Base-by-base conservation (phyloP, 2,888 invertebrate genomes). In the Girardia tigrina region DNA sequence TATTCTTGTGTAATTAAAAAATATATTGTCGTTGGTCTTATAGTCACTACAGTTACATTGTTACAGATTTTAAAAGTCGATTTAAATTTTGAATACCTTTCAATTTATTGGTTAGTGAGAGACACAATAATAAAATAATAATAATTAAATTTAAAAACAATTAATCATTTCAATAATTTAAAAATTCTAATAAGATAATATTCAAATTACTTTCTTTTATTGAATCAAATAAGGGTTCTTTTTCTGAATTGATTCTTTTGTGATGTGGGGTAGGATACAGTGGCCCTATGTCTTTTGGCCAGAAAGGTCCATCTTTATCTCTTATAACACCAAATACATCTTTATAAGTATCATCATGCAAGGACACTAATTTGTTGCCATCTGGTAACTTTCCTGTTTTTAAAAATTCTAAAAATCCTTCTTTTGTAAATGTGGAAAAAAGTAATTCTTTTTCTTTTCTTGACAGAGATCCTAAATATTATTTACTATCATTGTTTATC, bases 261-360 rank as follows among this genome's bases (percentile, higher is more conserved):
- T 81, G 81, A 36, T 79, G 78, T 0, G 83, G 83, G 0, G 82
- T 79, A 0, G 83, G 80, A 78, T 80, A 81, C 16, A 82, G 77
- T 0, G 83, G 83, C 1, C 81, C 80, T 77, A 79, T 80, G 71
- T 83, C 83, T 16, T 78, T 77, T 0, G 83, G 83, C 83, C 83
- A 83, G 78, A 83, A 83, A 0, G 83, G 83, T 27, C 83, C 83
- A 75, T 82, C 79, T 36, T 79, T 78, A 77, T 80, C 80, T 6
- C 82, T 78, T 20, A 81, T 72, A 28, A 83, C 80, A 27, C 83
- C 83, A 77, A 80, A 81, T 75, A 80, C 80, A 78, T 83, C 83
- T 36, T 78, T 78, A 78, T 80, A 83, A 1, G 79, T 79, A 0
- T 81, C 82, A 70, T 79, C 78, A 0, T 78, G 78, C 14, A 80